Conservation (phyloP, 2,888 invertebrate species). For the Phrixothrix hirtus region DNA sequence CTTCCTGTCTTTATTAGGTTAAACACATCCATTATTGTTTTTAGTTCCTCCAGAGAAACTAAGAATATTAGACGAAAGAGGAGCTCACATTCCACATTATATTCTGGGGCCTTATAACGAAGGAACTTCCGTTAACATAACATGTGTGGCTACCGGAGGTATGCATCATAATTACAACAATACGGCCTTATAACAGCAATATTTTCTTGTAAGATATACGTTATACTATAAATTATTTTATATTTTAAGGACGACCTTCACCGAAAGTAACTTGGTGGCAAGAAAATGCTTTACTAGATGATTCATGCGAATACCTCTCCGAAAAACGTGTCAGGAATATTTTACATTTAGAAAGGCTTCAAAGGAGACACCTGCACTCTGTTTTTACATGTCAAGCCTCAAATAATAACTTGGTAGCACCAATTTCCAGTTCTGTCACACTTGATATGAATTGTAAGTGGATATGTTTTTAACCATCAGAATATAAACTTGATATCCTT, state of each 20-base stretch:
- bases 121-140: conserved; percentile 78
- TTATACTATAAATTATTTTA: background rate
- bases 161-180: conserved; percentile 48
- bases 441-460: conserved; percentile 74
- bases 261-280: conserved; percentile 78
- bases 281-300: conserved; percentile 70
- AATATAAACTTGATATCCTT: too few species aligned
- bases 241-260: conserved; percentile 67
- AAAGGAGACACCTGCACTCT: conserved; percentile 67
- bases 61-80: conserved; percentile 78
- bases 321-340: conserved; percentile 70
- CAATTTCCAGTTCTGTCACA: conserved; percentile 66
- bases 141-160: conserved; percentile 87
- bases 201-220: background rate
- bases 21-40: conserved; percentile 41
- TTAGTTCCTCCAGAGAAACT: conserved; percentile 82
- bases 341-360: conserved; percentile 67
- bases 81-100: conserved; percentile 73
- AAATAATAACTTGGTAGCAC: conserved; percentile 70
- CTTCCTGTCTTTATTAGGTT: background rate
- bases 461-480: too few species aligned
- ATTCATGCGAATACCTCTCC: conserved; percentile 67
- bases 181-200: background rate
- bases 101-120: conserved; percentile 84
- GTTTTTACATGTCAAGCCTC: conserved; percentile 73